Conservation (phyloP, 2,797 vertebrate genomes). For the Vespertilio murinus region DNA sequence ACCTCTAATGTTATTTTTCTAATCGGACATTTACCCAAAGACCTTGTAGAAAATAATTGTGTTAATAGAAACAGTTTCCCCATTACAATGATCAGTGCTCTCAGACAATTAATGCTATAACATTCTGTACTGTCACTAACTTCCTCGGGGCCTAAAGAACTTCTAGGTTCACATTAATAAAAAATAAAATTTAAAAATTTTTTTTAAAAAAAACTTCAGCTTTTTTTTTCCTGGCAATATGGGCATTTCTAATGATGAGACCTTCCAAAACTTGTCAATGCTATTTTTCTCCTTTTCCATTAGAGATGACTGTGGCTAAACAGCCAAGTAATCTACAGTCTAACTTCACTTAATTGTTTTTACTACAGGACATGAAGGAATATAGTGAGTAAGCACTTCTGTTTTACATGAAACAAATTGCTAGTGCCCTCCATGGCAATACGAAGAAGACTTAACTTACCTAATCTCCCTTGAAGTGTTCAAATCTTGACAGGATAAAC, state of each 20-base stretch:
- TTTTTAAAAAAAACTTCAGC: slow-evolving; percentile 49
- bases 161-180: slow-evolving; percentile 48
- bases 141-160: slow-evolving; percentile 38
- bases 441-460: slow-evolving; percentile 46
- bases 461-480: slow-evolving; percentile 51
- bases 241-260: slow-evolving; percentile 68
- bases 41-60: slow-evolving; percentile 53
- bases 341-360: slow-evolving; percentile 73
- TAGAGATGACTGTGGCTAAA: slow-evolving; percentile 67
- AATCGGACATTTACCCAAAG: slow-evolving; percentile 48
- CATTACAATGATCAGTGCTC: slow-evolving; percentile 50
- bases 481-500: slow-evolving; percentile 51
- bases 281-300: slow-evolving; percentile 70
- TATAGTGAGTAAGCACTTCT: slow-evolving; percentile 65
- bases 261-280: slow-evolving; percentile 69
- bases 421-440: slow-evolving; percentile 56
- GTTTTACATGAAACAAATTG: slow-evolving; percentile 67
- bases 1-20: slow-evolving; percentile 55
- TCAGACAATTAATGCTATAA: slow-evolving; percentile 58
- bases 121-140: slow-evolving; percentile 1
- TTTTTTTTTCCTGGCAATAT: slow-evolving; percentile 61
- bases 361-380: slow-evolving; percentile 66
- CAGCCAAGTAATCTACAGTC: slow-evolving; percentile 59
- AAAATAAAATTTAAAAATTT: no score
- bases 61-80: slow-evolving; percentile 57